Conservation (phyloP, 1,140 invertebrate species). For the Orchestia grillus region DNA sequence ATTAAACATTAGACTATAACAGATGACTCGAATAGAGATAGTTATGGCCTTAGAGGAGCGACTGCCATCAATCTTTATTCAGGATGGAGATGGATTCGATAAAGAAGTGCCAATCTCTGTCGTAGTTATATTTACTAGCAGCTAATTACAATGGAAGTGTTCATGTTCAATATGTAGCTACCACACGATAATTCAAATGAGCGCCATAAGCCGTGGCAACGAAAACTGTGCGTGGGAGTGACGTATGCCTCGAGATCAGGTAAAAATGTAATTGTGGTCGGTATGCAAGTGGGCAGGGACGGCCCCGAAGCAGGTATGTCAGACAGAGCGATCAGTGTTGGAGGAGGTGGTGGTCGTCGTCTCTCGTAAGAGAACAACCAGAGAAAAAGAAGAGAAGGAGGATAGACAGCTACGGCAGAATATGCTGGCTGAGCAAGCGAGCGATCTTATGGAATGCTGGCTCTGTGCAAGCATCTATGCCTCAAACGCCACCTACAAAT, state of each 20-base stretch:
- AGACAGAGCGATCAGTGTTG: constrained; percentile 23
- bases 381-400: constrained; percentile 47
- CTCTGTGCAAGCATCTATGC: constrained; percentile 31
- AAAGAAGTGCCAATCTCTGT: background rate
- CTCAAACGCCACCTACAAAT: constrained; percentile 34
- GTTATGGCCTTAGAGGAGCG: background rate
- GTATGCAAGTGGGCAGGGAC: constrained; percentile 53
- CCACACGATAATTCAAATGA: background rate
- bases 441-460: constrained; percentile 46
- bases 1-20: background rate
- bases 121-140: background rate
- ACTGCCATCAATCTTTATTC: background rate
- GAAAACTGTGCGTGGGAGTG: constrained; percentile 45
- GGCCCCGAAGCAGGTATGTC: constrained; percentile 9
- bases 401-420: constrained; percentile 19
- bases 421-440: constrained; percentile 32
- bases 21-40: background rate
- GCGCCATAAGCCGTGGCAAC: background rate
- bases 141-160: background rate
- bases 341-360: constrained; percentile 2
- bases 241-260: constrained; percentile 43
- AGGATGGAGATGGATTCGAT: background rate
- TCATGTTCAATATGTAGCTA: background rate
- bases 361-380: constrained; percentile 22
- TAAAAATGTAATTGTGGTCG: constrained; percentile 49